Evolutionary conservation across 2,797 vertebrate species (phyloP).

Genomic region (Phalanger gymnotis): DNA sequence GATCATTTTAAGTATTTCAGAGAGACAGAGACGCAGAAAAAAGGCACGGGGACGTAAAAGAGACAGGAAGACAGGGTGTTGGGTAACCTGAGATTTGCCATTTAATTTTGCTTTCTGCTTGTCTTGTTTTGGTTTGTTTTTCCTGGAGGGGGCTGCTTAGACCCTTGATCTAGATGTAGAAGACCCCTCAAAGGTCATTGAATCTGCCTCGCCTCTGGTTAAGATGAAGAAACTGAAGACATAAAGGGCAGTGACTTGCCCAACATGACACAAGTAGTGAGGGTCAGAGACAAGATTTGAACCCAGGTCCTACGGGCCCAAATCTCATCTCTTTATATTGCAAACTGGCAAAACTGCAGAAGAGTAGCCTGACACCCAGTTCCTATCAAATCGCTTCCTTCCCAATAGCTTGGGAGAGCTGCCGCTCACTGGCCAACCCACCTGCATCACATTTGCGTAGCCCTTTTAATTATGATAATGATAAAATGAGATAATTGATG

Average conservation of each 20-base stretch:
- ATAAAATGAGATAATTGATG: conserved; percentile 2
- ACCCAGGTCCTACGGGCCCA: background rate
- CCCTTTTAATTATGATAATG: background rate
- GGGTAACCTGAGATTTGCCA: background rate
- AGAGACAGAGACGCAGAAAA: background rate
- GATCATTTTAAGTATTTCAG: background rate
- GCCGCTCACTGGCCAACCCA: background rate
- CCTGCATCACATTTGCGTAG: background rate
- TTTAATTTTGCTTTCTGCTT: background rate
- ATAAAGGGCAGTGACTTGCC: background rate
- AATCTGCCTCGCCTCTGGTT: background rate
- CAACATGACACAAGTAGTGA: background rate
- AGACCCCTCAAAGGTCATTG: background rate
- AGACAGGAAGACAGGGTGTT: background rate
- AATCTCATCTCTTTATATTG: background rate
- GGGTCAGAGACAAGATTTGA: background rate
- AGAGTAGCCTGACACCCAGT: background rate
- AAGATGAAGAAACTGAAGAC: background rate
- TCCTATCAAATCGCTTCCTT: background rate
- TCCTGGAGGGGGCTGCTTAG: background rate
- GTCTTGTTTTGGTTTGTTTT: background rate
- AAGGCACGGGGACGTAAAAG: background rate
- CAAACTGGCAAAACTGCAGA: background rate
- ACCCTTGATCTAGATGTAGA: background rate
- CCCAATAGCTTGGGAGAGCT: background rate